phyloP scores from a whole-genome alignment of 2,113 vertebrate species.

The Anser cygnoides region DNA sequence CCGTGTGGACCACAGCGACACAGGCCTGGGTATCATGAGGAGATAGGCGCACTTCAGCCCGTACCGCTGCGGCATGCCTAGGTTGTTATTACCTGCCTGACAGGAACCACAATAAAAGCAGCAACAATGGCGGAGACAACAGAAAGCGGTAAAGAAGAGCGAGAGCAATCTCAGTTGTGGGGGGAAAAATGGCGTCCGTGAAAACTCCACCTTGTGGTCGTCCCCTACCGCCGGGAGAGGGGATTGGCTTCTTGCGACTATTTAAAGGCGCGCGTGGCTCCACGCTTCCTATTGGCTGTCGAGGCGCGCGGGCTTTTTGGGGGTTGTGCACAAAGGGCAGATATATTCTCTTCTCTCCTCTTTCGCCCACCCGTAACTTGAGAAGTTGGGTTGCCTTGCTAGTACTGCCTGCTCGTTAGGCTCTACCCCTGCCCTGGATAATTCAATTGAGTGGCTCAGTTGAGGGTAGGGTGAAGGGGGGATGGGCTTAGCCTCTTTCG shows the following conservation, averaged over 20 bases:
- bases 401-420: too few relatives aligned
- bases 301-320: not conserved
- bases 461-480: too few relatives aligned
- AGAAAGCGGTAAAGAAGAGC: not conserved
- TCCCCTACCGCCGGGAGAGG: not conserved
- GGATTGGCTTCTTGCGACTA: not conserved
- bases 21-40: not conserved
- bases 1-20: not conserved
- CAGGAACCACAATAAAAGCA: not conserved
- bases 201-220: constrained; percentile 7
- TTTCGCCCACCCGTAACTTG: too few relatives aligned
- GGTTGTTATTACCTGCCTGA: not conserved
- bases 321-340: not conserved
- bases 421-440: too few relatives aligned
- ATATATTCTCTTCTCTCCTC: too few relatives aligned
- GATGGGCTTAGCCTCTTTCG: too few relatives aligned
- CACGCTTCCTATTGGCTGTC: not conserved
- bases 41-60: not conserved
- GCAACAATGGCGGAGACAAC: not conserved
- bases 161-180: not conserved
- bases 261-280: not conserved
- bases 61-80: not conserved
- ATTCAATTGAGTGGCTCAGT: too few relatives aligned
- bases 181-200: constrained; percentile 36
- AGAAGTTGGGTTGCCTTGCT: too few relatives aligned